Percentiles rank a stretch among this genome's conserved stretches.
phyloP scores from a whole-genome alignment of 2,797 vertebrate species.

The Takifugu ocellatus region DNA sequence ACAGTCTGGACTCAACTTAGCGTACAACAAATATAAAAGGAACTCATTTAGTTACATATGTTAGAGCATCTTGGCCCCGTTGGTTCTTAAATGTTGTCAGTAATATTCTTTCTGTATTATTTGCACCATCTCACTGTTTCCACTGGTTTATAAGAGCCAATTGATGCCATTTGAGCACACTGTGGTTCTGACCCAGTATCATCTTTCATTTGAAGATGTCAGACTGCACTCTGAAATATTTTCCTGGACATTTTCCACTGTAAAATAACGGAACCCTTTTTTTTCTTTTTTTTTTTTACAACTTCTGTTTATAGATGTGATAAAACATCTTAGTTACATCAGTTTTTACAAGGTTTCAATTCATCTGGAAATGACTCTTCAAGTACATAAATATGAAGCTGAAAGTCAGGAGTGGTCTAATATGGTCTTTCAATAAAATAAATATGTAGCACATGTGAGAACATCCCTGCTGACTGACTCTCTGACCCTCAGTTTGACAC shows the following conservation, averaged over 20 bases:
- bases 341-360: too few species aligned
- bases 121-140: not conserved
- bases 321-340: too few species aligned
- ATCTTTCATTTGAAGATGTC: not conserved
- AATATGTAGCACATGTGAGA: slow-evolving; percentile 3
- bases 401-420: not conserved
- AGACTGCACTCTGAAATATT: not conserved
- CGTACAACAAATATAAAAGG: not conserved
- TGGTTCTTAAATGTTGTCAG: not conserved
- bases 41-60: not conserved
- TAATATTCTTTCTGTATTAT: not conserved
- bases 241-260: not conserved
- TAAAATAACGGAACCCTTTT: too few species aligned
- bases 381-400: too few species aligned
- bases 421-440: not conserved
- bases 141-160: not conserved
- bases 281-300: too few species aligned
- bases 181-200: not conserved
- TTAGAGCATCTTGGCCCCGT: not conserved
- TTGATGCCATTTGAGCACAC: not conserved
- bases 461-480: slow-evolving; percentile 15
- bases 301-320: too few species aligned
- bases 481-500: slow-evolving; percentile 45
- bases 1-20: too few species aligned
- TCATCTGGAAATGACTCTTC: too few species aligned